A percentile compares a stretch with the other conserved stretches of the same genome.
These are phyloP conservation scores for Holotrichia oblita DNA, from an alignment of 1,140 invertebrate genomes.

Conservation along the genomic window DNA sequence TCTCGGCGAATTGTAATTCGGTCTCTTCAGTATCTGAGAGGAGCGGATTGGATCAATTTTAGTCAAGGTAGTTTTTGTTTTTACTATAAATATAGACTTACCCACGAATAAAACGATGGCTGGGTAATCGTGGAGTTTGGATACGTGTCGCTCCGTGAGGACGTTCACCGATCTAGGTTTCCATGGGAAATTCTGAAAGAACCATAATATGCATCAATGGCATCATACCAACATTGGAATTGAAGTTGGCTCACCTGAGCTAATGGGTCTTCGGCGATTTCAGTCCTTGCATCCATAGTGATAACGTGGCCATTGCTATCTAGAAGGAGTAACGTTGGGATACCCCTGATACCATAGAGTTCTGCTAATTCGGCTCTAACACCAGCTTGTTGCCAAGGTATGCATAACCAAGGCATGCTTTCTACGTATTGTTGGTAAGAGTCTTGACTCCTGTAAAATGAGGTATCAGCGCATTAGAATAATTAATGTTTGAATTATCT, in stretches of 20 bases:
- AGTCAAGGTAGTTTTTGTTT: too few relatives aligned
- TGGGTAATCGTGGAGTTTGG: slow-evolving; percentile 78
- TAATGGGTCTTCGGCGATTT: slow-evolving; percentile 72
- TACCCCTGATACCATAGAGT: slow-evolving; percentile 74
- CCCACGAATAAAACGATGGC: slow-evolving; percentile 84
- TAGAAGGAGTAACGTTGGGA: slow-evolving; percentile 72
- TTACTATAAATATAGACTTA: too few relatives aligned
- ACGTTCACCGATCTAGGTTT: slow-evolving; percentile 77
- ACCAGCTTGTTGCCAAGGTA: slow-evolving; percentile 72
- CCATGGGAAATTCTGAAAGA: slow-evolving; percentile 91
- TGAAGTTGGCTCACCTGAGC: slow-evolving; percentile 65
- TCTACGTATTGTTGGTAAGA: slow-evolving; percentile 73
- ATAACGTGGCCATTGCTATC: slow-evolving; percentile 71
- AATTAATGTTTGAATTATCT: too few relatives aligned
- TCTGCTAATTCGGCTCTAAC: slow-evolving; percentile 70
- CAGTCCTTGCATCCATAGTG: slow-evolving; percentile 70
- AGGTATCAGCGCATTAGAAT: neutral
- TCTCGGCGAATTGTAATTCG: slow-evolving; percentile 79
- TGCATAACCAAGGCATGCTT: slow-evolving; percentile 78
- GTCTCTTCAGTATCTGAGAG: slow-evolving; percentile 75
- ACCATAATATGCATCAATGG: too few relatives aligned
- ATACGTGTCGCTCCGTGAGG: slow-evolving; percentile 75
- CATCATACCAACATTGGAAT: too few relatives aligned
- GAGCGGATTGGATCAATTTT: too few relatives aligned
- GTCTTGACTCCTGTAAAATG: slow-evolving; percentile 68